Base-by-base conservation (phyloP, 1,140 invertebrate species). In the Ceratitis capitata region DNA sequence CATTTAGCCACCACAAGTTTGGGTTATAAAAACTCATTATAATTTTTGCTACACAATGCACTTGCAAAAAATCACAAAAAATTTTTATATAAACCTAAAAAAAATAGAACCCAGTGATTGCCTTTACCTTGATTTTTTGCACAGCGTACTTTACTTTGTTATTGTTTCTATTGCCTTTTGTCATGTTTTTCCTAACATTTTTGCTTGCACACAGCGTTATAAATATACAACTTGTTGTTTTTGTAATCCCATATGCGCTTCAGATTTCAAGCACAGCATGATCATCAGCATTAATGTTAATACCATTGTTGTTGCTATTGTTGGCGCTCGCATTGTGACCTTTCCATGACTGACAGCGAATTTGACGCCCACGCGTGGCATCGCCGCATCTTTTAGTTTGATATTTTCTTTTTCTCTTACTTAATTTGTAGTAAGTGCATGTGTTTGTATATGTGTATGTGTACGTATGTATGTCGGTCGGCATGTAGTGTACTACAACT, bases 1-100 rank as follows among this genome's bases (percentile, higher is more conserved):
- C 42, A 84, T 84, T 84, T 84, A 84, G 84, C 89, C 88, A 61
- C 89, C 88, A 78, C 69, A 83, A 90, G 89, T 90, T 90, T 90
- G 89, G 87, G 87, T 90, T 90, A 90, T 90, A 90, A 90, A 90
- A 90, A 90, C 89, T 90, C 89, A 90, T 90, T 90, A 90, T 90
- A 90, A 88, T 90, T 89, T 90, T 88, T 90, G 90, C 88, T 89
- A 89, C 88, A 88, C 88, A 88, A 78, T 78, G 69, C 69, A 78
- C n/a, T 45, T 42, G 69, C 69, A 26, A 78, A 78, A 78, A 78
- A 69, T 39, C 32, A 49, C 39, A n/a, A 69, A 69, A n/a, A 23
- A 58, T 64, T 14, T 64, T 14, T 26, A 64, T 29, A 45, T 23
- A 12, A 16, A n/a, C n/a, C n/a, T n/a, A 42, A 14, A 26, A 35